phyloP scores from a whole-genome alignment of 2,888 invertebrate genomes.

The Drosophila peninsularis region DNA sequence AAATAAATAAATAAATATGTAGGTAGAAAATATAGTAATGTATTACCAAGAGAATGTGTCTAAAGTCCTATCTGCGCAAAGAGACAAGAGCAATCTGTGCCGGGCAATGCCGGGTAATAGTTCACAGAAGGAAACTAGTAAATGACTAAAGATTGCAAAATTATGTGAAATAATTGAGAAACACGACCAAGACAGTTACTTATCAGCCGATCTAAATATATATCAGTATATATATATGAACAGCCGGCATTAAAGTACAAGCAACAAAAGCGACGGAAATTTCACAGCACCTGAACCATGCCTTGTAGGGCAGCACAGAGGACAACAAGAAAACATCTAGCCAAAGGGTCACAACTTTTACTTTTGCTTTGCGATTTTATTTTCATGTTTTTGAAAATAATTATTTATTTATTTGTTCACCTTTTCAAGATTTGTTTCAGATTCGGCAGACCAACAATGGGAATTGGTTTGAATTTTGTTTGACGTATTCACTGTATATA shows the following conservation, averaged over 20 bases:
- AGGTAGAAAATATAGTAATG: slow-evolving; percentile 1
- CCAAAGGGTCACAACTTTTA: slow-evolving; percentile 61
- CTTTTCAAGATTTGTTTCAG: slow-evolving; percentile 44
- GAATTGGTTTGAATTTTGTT: slow-evolving; percentile 17
- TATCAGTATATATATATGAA: neutral
- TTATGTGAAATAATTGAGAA: slow-evolving; percentile 1
- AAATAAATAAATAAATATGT: slow-evolving; percentile 12
- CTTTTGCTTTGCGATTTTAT: slow-evolving; percentile 29
- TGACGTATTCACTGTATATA: slow-evolving; percentile 58
- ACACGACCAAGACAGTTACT: slow-evolving; percentile 12
- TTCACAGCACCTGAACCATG: slow-evolving; percentile 35
- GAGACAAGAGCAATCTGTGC: neutral
- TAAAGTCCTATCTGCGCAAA: neutral
- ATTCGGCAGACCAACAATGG: slow-evolving; percentile 23
- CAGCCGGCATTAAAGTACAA: slow-evolving; percentile 5
- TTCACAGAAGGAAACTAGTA: neutral
- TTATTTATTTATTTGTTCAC: slow-evolving; percentile 42
- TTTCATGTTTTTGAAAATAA: neutral
- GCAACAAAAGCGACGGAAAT: slow-evolving; percentile 1
- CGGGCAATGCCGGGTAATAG: neutral
- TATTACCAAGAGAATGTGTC: neutral
- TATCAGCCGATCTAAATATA: neutral
- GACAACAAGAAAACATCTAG: slow-evolving; percentile 45
- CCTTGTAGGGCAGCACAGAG: slow-evolving; percentile 53
- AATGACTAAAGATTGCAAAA: slow-evolving; percentile 24